Percentiles rank a stretch among this genome's conserved stretches.
phyloP scores from a whole-genome alignment of 2,888 invertebrate species.

The Chymomyza caudatula region DNA sequence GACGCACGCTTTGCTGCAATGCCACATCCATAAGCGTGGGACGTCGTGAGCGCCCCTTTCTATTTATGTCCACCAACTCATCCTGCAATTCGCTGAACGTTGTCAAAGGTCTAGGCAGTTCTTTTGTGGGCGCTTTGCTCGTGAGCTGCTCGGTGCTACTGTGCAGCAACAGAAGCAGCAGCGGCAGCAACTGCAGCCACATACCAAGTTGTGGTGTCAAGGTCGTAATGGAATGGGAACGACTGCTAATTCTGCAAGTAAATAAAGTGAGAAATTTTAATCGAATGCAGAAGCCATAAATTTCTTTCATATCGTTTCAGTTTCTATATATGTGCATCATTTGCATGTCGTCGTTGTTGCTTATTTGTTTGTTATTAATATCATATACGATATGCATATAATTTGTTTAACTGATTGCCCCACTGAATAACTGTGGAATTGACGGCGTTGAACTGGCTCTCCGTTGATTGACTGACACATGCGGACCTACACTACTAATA shows the following conservation, averaged over 20 bases:
- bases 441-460: not conserved
- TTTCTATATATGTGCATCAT: not conserved
- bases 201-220: constrained; percentile 22
- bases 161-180: constrained; percentile 10
- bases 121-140: constrained; percentile 51
- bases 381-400: not conserved
- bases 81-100: not conserved
- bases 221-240: not conserved
- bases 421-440: not conserved
- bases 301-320: not conserved
- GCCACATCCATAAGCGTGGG: constrained; percentile 74
- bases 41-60: constrained; percentile 56
- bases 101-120: constrained; percentile 62
- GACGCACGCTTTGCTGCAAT: constrained; percentile 74
- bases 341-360: not conserved
- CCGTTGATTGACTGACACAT: not conserved
- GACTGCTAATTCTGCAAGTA: constrained; percentile 6
- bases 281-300: not conserved
- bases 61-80: not conserved
- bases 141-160: constrained; percentile 6
- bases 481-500: not conserved
- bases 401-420: not conserved
- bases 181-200: constrained; percentile 25
- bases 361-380: not conserved
- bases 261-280: not conserved